phyloP scores from a whole-genome alignment of 2,797 vertebrate species.

The Peromyscus eremicus region DNA sequence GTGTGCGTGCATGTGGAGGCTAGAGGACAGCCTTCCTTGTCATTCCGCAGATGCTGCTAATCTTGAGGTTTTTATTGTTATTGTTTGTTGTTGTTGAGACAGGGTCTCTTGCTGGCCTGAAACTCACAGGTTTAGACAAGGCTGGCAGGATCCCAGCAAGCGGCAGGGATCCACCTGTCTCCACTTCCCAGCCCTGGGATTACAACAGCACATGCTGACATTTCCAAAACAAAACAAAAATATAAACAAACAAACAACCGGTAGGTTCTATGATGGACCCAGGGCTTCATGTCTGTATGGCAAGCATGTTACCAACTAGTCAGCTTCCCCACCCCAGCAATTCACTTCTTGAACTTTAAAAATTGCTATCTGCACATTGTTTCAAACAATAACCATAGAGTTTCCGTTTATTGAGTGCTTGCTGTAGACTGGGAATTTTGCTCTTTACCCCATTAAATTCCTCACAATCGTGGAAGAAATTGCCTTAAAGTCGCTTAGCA shows the following conservation, averaged over 20 bases:
- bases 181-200: not conserved
- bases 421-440: not conserved
- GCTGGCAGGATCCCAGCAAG: not conserved
- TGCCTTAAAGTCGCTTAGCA: not conserved
- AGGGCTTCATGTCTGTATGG: not conserved
- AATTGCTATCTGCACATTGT: not conserved
- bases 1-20: not conserved
- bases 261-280: not conserved
- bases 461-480: not conserved
- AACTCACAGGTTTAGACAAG: not conserved
- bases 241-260: not conserved
- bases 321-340: not conserved
- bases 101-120: not conserved
- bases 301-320: not conserved
- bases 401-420: not conserved
- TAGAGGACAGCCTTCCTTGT: not conserved
- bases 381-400: not conserved
- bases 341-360: slow-evolving; percentile 34
- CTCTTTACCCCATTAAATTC: slow-evolving; percentile 21
- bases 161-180: not conserved
- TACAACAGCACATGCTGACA: no score
- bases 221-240: not conserved
- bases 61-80: not conserved
- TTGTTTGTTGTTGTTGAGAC: not conserved
- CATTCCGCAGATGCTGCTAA: not conserved